Evolutionary conservation across 2,113 vertebrate genomes (phyloP).

Genomic region (Platysteira castanea): DNA sequence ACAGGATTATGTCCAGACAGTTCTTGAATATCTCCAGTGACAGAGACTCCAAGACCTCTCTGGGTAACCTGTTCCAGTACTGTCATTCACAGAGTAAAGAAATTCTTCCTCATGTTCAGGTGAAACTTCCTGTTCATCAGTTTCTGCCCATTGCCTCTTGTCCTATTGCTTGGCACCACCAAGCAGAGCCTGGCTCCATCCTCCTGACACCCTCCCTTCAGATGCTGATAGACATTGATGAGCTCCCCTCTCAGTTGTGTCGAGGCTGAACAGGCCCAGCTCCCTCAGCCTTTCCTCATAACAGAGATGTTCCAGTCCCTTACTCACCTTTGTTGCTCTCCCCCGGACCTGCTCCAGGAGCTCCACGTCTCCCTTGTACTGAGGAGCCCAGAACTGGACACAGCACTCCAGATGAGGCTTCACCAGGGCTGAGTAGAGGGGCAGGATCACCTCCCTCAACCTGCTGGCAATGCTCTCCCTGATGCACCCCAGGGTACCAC

Average conservation of each 20-base stretch:
- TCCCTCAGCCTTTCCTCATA: not conserved
- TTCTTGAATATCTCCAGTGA: not conserved
- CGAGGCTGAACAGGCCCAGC: not conserved
- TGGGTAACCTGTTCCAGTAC: not conserved
- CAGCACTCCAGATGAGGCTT: not conserved
- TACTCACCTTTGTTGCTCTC: not conserved
- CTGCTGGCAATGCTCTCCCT: not conserved
- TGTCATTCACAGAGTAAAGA: not conserved
- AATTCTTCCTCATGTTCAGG: not conserved
- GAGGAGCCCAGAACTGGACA: not conserved
- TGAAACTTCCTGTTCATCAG: not conserved
- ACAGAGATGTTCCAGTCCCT: not conserved
- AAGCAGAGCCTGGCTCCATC: not conserved
- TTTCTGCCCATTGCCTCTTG: fast-evolving
- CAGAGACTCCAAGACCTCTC: not conserved
- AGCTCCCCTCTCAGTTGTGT: not conserved
- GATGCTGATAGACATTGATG: not conserved
- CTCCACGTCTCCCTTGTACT: not conserved
- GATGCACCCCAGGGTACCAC: not conserved
- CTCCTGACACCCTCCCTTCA: not conserved
- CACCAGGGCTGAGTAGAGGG: not conserved
- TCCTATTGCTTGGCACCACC: fast-evolving
- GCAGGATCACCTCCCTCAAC: not conserved
- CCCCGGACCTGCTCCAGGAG: not conserved
- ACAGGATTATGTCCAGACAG: not conserved